Conservation (phyloP, 1,140 invertebrate species). For the Megathymus violae region DNA sequence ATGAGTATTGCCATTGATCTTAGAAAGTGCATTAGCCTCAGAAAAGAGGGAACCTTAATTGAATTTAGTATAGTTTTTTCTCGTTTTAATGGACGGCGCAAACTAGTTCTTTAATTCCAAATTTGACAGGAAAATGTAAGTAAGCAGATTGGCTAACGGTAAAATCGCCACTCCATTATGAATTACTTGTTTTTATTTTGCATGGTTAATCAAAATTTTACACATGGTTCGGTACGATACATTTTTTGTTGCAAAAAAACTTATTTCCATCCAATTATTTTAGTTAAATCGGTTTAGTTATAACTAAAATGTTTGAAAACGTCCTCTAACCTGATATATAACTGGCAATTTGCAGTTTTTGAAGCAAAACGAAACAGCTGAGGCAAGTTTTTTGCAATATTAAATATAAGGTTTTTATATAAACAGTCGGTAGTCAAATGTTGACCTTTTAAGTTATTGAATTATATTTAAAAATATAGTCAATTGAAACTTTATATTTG, state of each 20-base stretch:
- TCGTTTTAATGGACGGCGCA: constrained; percentile 36
- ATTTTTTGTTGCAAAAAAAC: not conserved
- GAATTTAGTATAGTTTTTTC: constrained; percentile 64
- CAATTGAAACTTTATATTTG: too few relatives aligned
- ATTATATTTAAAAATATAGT: not conserved
- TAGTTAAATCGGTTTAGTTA: not conserved
- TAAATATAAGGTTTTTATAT: not conserved
- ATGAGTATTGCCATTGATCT: constrained; percentile 66
- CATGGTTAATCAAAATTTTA: constrained; percentile 21
- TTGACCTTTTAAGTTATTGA: too few relatives aligned
- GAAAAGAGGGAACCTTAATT: constrained; percentile 72
- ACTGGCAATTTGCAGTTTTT: not conserved
- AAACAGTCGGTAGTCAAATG: too few relatives aligned
- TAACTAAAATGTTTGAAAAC: not conserved
- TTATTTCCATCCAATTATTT: constrained; percentile 6
- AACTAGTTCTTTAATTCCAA: constrained; percentile 24
- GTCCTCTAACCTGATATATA: not conserved
- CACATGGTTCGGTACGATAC: constrained; percentile 11
- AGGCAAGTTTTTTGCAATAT: not conserved
- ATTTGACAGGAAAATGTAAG: constrained; percentile 41
- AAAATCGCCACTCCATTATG: constrained; percentile 34
- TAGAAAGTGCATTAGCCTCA: constrained; percentile 60
- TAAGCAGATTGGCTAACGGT: constrained; percentile 51
- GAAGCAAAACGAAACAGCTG: not conserved
- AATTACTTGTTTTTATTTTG: constrained; percentile 33